These are phyloP conservation scores for Silurus asotus DNA, from an alignment of 2,113 vertebrate genomes.

Conservation along the genomic window DNA sequence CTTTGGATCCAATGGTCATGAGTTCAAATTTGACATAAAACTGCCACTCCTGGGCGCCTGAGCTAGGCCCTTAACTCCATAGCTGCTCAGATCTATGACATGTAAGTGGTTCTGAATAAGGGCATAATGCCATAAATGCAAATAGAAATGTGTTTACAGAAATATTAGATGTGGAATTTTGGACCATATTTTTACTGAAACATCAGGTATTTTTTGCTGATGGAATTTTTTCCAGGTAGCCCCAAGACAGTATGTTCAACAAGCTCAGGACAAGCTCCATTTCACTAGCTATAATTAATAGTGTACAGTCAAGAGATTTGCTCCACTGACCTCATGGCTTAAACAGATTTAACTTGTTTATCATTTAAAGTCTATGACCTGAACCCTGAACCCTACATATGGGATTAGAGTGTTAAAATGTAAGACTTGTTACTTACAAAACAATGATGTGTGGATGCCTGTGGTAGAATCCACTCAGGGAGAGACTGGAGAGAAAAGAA, in stretches of 20 bases:
- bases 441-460: background rate
- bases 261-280: background rate
- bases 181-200: background rate
- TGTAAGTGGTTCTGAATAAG: too few relatives aligned
- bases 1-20: too few relatives aligned
- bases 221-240: background rate
- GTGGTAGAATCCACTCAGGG: background rate
- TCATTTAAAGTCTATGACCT: background rate
- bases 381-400: background rate
- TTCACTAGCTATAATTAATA: background rate
- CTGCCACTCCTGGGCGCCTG: too few relatives aligned
- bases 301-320: background rate
- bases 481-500: background rate
- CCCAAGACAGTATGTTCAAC: background rate
- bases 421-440: background rate
- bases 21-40: too few relatives aligned
- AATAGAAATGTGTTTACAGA: slow-evolving; percentile 15
- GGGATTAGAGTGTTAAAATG: background rate
- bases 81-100: too few relatives aligned
- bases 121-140: too few relatives aligned
- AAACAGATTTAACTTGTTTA: background rate
- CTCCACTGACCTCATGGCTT: background rate
- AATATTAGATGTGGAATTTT: background rate
- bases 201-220: background rate
- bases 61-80: too few relatives aligned